A percentile compares a stretch with the other conserved stretches of the same genome.
Evolutionary conservation across 2,888 invertebrate species (phyloP).

Genomic region (Phorcus lineatus): DNA sequence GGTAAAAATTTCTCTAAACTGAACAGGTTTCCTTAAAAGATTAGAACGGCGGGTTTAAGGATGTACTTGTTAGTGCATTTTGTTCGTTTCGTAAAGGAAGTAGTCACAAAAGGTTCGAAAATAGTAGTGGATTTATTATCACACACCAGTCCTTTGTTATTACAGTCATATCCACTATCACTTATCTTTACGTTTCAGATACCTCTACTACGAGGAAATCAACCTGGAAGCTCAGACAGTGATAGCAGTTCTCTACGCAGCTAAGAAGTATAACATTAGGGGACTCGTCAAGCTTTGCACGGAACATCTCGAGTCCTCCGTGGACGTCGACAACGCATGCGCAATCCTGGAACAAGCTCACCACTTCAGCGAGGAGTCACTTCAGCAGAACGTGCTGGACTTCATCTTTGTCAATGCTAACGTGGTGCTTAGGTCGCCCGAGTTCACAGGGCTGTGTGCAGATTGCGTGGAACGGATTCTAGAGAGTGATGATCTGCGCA

Average conservation of each 20-base stretch:
- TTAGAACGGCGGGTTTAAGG: too few species aligned
- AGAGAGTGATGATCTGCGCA: conserved; percentile 82
- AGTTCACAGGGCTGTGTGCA: conserved; percentile 81
- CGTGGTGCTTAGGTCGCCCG: conserved; percentile 78
- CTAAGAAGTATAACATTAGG: conserved; percentile 85
- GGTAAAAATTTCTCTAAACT: background rate
- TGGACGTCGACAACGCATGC: conserved; percentile 81
- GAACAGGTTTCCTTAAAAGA: background rate
- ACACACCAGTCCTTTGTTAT: background rate
- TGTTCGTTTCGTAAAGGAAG: too few species aligned
- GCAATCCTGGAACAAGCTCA: conserved; percentile 55
- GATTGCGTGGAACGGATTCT: conserved; percentile 82
- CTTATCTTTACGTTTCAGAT: conserved; percentile 75
- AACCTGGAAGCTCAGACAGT: conserved; percentile 80
- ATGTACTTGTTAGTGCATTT: too few species aligned
- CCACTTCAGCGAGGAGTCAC: conserved; percentile 72
- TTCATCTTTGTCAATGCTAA: conserved; percentile 80
- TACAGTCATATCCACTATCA: background rate
- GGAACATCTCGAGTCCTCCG: conserved; percentile 81
- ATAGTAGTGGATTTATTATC: too few species aligned
- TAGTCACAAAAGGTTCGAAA: too few species aligned
- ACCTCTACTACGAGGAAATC: conserved; percentile 81
- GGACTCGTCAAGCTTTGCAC: conserved; percentile 84
- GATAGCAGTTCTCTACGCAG: conserved; percentile 83
- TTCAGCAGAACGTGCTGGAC: conserved; percentile 83